These are phyloP conservation scores for Crypturellus tataupa DNA, from an alignment of 2,797 vertebrate genomes.

Conservation along the genomic window DNA sequence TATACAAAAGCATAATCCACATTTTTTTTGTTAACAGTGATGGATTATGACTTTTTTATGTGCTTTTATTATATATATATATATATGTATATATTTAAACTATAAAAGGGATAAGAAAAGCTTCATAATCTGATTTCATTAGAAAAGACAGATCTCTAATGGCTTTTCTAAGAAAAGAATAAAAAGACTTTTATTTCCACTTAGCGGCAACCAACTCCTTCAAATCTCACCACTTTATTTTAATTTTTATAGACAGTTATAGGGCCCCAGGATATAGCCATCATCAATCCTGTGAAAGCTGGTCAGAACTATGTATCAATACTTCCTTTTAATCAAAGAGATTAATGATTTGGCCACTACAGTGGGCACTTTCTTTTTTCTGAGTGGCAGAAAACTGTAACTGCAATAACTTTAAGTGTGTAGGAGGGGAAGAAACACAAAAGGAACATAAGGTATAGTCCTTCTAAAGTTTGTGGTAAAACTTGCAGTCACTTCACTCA, in stretches of 20 bases:
- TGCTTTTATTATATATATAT: neutral
- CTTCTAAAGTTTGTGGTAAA: neutral
- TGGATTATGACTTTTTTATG: neutral
- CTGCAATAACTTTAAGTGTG: neutral
- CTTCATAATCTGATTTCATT: neutral
- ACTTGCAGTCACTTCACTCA: neutral
- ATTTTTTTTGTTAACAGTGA: neutral
- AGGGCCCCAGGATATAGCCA: neutral
- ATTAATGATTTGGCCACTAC: neutral
- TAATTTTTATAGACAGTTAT: neutral
- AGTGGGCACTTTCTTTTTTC: neutral
- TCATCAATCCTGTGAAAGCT: neutral
- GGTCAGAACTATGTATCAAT: rapidly evolving
- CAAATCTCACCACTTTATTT: neutral
- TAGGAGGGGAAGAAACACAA: neutral
- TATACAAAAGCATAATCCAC: neutral
- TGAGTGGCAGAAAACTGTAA: neutral
- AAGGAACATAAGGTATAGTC: neutral
- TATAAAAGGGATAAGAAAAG: neutral
- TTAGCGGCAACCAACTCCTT: neutral
- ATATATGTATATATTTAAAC: neutral
- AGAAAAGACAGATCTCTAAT: neutral
- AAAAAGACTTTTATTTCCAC: neutral
- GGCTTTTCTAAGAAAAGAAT: neutral
- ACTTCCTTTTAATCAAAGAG: neutral